Evolutionary conservation across 2,888 invertebrate species (phyloP).

Genomic region (Spilosoma lubricipeda): DNA sequence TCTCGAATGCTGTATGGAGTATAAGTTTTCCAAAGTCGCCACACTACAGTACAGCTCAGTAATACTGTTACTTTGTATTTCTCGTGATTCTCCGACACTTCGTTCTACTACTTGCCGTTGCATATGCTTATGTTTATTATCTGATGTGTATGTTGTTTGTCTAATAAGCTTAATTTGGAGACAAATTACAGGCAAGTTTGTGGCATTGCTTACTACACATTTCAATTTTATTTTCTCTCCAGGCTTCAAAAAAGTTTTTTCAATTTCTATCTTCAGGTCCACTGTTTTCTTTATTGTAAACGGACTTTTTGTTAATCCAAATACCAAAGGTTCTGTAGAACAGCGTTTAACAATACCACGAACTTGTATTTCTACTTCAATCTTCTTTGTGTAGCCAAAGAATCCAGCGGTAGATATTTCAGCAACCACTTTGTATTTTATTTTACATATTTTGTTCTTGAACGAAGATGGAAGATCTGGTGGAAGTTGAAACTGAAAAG

Average conservation of each 20-base stretch:
- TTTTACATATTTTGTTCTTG: slow-evolving; percentile 15
- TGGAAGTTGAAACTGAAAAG: slow-evolving; percentile 25
- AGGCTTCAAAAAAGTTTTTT: slow-evolving; percentile 28
- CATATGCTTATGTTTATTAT: not conserved
- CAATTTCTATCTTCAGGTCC: slow-evolving; percentile 19
- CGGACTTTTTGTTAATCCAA: slow-evolving; percentile 16
- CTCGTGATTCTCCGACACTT: slow-evolving; percentile 10
- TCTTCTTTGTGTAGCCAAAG: slow-evolving; percentile 1
- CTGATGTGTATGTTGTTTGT: slow-evolving; percentile 15
- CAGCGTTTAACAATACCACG: slow-evolving; percentile 16
- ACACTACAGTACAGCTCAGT: slow-evolving; percentile 29
- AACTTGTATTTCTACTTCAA: slow-evolving; percentile 25
- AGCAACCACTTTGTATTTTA: slow-evolving; percentile 18
- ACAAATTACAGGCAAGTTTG: slow-evolving; percentile 16
- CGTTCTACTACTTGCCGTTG: not conserved
- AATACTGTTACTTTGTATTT: slow-evolving; percentile 26
- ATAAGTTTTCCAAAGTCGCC: slow-evolving; percentile 39
- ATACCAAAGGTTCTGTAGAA: slow-evolving; percentile 16
- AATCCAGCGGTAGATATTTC: slow-evolving; percentile 22
- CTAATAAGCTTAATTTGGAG: slow-evolving; percentile 20
- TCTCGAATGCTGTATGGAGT: slow-evolving; percentile 50
- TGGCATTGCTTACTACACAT: slow-evolving; percentile 22
- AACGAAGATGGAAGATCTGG: slow-evolving; percentile 22
- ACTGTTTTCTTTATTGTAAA: slow-evolving; percentile 12
- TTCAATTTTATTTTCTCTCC: slow-evolving; percentile 29